These are phyloP conservation scores for Zaprionus nigranus DNA, from an alignment of 1,140 invertebrate species.

Conservation along the genomic window DNA sequence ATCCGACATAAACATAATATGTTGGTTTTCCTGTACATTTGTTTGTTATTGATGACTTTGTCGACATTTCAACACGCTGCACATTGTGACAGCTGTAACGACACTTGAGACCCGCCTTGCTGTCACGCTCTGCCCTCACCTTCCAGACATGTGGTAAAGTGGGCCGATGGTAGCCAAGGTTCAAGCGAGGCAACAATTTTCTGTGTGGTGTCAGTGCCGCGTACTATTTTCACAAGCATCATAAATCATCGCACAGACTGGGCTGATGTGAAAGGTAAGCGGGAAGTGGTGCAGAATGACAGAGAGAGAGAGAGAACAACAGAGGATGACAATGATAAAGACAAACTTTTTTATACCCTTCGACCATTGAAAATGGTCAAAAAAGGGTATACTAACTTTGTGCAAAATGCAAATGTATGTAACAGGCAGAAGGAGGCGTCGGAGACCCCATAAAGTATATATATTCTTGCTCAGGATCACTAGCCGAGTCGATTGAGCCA, in stretches of 20 bases:
- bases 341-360: too few species aligned
- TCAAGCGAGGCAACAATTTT: slow-evolving; percentile 6
- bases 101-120: slow-evolving; percentile 25
- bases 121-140: slow-evolving; percentile 5
- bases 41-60: slow-evolving; percentile 68
- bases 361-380: too few species aligned
- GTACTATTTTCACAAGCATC: slow-evolving; percentile 31
- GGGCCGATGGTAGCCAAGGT: slow-evolving; percentile 13
- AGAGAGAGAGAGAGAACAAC: not conserved
- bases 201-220: slow-evolving; percentile 26
- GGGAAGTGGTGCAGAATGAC: not conserved
- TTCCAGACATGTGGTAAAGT: slow-evolving; percentile 14
- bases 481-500: too few species aligned
- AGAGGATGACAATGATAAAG: not conserved
- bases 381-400: too few species aligned
- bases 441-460: too few species aligned
- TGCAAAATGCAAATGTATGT: too few species aligned
- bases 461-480: too few species aligned
- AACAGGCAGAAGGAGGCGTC: too few species aligned
- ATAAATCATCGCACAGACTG: slow-evolving; percentile 44
- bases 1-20: slow-evolving; percentile 14
- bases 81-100: slow-evolving; percentile 62
- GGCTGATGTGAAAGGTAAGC: slow-evolving; percentile 13
- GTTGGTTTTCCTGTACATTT: slow-evolving; percentile 2
- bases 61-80: slow-evolving; percentile 28